phyloP scores from a whole-genome alignment of 2,113 vertebrate species.

The Heterotilapia buettikoferi region DNA sequence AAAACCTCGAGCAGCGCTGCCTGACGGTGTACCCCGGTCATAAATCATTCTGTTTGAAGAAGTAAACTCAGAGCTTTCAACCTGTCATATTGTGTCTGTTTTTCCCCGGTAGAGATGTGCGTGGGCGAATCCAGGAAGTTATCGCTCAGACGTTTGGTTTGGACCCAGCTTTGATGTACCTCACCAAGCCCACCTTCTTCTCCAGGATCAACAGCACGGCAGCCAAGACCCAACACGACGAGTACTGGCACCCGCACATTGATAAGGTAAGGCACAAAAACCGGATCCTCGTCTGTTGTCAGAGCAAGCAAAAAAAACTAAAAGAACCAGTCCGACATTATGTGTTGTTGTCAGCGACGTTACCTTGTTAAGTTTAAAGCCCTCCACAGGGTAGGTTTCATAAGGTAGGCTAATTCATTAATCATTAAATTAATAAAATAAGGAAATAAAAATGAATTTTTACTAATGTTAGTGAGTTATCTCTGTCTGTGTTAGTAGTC shows the following conservation, averaged over 20 bases:
- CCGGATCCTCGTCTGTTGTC: neutral
- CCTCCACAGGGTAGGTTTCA: neutral
- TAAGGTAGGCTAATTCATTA: accelerated
- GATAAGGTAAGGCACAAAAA: conserved; percentile 79
- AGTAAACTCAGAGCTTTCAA: neutral
- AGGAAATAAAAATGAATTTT: neutral
- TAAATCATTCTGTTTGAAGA: neutral
- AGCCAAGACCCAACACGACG: conserved; percentile 86
- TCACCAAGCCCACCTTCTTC: conserved; percentile 98
- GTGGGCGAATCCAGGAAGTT: conserved; percentile 79
- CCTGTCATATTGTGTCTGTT: neutral
- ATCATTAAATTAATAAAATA: neutral
- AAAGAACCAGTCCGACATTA: neutral
- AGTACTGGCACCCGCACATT: conserved; percentile 95
- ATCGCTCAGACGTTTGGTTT: conserved; percentile 82
- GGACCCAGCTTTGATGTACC: conserved; percentile 74
- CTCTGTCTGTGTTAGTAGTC: neutral
- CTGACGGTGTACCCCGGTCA: neutral
- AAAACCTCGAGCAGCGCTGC: neutral
- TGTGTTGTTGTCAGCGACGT: neutral
- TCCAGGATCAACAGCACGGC: conserved; percentile 88
- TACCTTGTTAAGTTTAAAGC: neutral
- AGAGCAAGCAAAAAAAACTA: neutral
- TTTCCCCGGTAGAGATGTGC: conserved; percentile 71
- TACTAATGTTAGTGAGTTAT: neutral